Base-by-base conservation (phyloP, 2,888 invertebrate species). In the Tetragnatha montana region DNA sequence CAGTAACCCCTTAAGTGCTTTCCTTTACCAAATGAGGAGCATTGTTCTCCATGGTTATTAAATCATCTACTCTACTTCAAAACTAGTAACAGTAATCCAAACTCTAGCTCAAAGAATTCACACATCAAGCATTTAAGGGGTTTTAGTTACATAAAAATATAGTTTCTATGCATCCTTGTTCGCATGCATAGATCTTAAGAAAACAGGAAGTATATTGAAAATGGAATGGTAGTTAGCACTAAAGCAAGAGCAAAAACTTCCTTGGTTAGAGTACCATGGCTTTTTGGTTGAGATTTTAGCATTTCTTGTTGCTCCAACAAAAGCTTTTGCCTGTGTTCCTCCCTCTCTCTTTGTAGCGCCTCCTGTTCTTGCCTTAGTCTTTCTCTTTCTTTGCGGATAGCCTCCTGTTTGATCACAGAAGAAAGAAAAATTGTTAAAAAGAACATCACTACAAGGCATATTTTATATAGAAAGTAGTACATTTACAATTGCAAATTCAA, bases 291-390 rank as follows among this genome's bases (percentile, higher is more conserved):
- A 51, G 17, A 71, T 84, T 87, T 90, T 70, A 69, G 14, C 10
- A 87, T 35, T 19, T 90, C 86, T 22, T 89, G 85, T 78, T 91
- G 88, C 50, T 91, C 91, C 50, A 68, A 83, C 22, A 85, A 22
- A 3, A 91, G 70, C 75, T 91, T 88, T 35, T 71, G 87, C 60
- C 89, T 75, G 74, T 91, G 88, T 49, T 91, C 91, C 50, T 91
- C 91, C 81, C 89, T 21, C 51, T 91, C 87, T 14, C 84, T 82
- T 68, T 89, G 87, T 47, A 91, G 84, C 12, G 87, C 91, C 88
- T 92, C 92, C 74, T 92, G 92, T 21, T 92, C 92, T 81, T 88
- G 81, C 21, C 92, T 83, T 2, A 92, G 81, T 35, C 92, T 89
- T 47, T 92, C 92, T 73, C 91, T 89, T 84, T 92, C 92, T 74